Conservation (phyloP, 2,888 invertebrate species). For the Aporophyla nigra region DNA sequence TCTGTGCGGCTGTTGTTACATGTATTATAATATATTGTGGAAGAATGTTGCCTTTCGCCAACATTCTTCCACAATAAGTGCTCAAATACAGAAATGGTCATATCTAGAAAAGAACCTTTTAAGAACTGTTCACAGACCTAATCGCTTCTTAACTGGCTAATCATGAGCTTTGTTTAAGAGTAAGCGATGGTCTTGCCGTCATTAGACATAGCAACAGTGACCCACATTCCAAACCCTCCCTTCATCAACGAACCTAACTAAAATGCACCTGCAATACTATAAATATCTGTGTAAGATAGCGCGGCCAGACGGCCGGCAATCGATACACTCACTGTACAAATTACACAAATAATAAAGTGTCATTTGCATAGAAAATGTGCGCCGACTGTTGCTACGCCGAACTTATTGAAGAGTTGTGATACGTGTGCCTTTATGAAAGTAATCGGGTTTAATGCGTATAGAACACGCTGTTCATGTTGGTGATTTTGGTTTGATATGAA, state of each 20-base stretch:
- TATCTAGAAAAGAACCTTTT: background rate
- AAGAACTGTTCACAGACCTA: background rate
- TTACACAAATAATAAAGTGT: conserved; percentile 44
- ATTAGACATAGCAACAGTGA: background rate
- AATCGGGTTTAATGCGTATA: conserved; percentile 14
- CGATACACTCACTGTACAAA: conserved; percentile 52
- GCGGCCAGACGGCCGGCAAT: conserved; percentile 54
- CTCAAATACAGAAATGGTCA: background rate
- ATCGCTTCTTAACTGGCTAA: background rate
- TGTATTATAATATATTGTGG: no score
- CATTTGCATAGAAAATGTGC: conserved; percentile 49
- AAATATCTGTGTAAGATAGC: conserved; percentile 30
- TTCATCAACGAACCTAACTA: background rate
- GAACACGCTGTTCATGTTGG: background rate
- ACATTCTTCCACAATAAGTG: background rate
- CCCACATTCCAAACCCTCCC: background rate
- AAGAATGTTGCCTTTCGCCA: no score
- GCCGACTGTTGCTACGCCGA: conserved; percentile 20
- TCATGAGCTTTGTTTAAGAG: background rate
- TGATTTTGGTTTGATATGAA: background rate
- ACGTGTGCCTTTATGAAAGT: conserved; percentile 24
- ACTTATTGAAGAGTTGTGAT: conserved; percentile 37
- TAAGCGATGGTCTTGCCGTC: background rate
- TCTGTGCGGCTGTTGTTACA: no score
- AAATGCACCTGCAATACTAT: conserved; percentile 32